Evolutionary conservation across 2,797 vertebrate genomes (phyloP).

Genomic region (Peromyscus aztecus): DNA sequence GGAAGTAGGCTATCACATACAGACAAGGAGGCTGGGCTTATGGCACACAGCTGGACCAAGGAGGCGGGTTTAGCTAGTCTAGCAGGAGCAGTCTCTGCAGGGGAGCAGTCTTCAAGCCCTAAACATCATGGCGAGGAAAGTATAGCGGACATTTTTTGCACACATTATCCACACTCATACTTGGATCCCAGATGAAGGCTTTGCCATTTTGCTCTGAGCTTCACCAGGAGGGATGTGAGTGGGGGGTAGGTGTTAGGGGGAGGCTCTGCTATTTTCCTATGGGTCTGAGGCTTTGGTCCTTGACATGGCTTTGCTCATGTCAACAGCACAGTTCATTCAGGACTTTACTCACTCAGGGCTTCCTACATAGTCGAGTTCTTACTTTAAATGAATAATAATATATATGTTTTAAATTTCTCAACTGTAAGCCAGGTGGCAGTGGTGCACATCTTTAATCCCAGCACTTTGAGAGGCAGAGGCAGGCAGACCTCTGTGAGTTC

Average conservation of each 20-base stretch:
- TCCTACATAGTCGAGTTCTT: neutral
- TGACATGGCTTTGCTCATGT: neutral
- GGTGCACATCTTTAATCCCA: neutral
- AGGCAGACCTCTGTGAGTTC: neutral
- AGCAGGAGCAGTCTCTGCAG: no score
- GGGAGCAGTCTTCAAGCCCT: neutral
- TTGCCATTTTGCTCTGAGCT: neutral
- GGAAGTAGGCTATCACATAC: neutral
- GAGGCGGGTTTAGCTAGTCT: neutral
- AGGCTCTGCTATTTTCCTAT: neutral
- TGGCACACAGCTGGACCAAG: neutral
- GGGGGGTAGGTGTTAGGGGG: no score
- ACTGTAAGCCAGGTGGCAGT: neutral
- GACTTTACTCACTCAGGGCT: neutral
- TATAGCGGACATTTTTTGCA: neutral
- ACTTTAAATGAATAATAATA: neutral
- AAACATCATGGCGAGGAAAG: no score
- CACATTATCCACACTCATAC: neutral
- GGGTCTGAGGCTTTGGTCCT: neutral
- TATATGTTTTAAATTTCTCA: neutral
- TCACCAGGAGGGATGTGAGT: neutral
- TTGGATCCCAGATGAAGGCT: neutral
- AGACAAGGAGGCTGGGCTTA: neutral
- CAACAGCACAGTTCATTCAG: neutral
- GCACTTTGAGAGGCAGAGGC: neutral